These are phyloP conservation scores for Ophion obscuratus DNA, from an alignment of 2,888 invertebrate genomes.

Conservation along the genomic window DNA sequence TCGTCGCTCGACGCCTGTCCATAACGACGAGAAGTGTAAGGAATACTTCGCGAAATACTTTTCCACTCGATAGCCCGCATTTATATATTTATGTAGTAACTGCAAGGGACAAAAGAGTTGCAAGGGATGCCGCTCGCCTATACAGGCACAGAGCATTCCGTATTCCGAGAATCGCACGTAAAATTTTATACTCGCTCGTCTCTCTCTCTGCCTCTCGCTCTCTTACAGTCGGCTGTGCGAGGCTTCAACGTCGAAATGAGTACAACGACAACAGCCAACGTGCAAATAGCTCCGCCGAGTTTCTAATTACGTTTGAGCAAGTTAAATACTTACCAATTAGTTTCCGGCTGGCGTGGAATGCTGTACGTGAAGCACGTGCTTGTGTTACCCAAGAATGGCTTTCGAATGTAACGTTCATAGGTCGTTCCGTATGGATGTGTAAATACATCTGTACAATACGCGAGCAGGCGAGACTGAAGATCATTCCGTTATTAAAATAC, in stretches of 20 bases:
- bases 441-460: slow-evolving; percentile 24
- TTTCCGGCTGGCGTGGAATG: slow-evolving; percentile 67
- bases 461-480: neutral
- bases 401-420: slow-evolving; percentile 51
- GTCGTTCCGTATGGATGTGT: neutral
- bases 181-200: slow-evolving; percentile 39
- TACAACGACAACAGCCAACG: slow-evolving; percentile 67
- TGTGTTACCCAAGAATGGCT: slow-evolving; percentile 47
- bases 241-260: slow-evolving; percentile 57
- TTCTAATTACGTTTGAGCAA: slow-evolving; percentile 75
- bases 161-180: slow-evolving; percentile 45
- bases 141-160: slow-evolving; percentile 15
- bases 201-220: slow-evolving; percentile 22
- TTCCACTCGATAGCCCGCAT: slow-evolving; percentile 25
- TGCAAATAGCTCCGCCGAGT: slow-evolving; percentile 71
- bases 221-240: slow-evolving; percentile 46
- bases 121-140: slow-evolving; percentile 6
- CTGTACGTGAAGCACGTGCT: slow-evolving; percentile 62
- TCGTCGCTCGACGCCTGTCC: slow-evolving; percentile 14
- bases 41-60: slow-evolving; percentile 2
- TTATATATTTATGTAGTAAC: slow-evolving; percentile 15
- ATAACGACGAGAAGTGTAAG: slow-evolving; percentile 15
- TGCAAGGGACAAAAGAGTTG: slow-evolving; percentile 33
- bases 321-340: slow-evolving; percentile 75
- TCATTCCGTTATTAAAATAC: neutral